These are phyloP conservation scores for Meleagris gallopavo DNA, from an alignment of 2,113 vertebrate species.

Conservation along the genomic window DNA sequence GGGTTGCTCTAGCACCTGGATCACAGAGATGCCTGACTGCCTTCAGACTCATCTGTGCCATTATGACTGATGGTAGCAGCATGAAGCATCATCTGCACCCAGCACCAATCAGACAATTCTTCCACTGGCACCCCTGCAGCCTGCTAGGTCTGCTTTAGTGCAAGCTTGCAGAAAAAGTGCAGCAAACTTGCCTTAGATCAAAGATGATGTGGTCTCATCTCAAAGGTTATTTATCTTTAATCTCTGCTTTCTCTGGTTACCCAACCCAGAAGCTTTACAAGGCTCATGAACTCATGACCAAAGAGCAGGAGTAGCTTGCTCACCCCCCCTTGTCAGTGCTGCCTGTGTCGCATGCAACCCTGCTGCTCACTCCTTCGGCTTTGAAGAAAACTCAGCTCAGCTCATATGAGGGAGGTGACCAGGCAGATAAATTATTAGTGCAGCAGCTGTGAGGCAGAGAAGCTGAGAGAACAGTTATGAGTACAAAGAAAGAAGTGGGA, in stretches of 20 bases:
- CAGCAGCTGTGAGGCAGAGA: conserved; percentile 45
- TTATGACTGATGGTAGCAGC: not conserved
- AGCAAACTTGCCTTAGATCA: not conserved
- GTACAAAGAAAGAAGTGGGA: conserved; percentile 61
- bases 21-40: not conserved
- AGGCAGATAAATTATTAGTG: not conserved
- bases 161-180: not conserved
- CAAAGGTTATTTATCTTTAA: not conserved
- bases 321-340: not conserved
- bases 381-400: conserved; percentile 40
- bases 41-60: not conserved
- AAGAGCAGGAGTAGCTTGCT: not conserved
- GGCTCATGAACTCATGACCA: conserved; percentile 35
- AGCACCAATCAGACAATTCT: not conserved
- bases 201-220: not conserved
- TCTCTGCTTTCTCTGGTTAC: not conserved
- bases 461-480: conserved; percentile 38
- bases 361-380: conserved; percentile 28
- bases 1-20: not conserved
- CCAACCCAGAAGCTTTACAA: conserved; percentile 13
- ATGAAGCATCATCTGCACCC: not conserved
- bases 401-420: conserved; percentile 9
- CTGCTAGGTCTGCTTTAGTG: not conserved
- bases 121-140: accelerated
- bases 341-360: not conserved